phyloP scores from a whole-genome alignment of 1,140 invertebrate genomes.

The Trigoniulus corallinus region DNA sequence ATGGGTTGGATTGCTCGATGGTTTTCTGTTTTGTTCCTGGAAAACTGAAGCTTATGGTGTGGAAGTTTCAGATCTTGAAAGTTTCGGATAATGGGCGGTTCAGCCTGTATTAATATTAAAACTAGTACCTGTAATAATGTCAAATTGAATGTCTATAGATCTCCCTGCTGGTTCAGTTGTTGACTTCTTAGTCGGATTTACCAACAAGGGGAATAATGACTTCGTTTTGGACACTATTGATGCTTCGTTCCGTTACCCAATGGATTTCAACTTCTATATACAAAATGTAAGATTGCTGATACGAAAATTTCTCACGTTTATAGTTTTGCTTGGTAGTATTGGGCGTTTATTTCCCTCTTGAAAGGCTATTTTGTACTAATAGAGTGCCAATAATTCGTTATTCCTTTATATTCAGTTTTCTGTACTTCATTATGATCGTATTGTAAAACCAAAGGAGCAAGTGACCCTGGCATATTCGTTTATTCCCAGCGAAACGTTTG shows the following conservation, averaged over 20 bases:
- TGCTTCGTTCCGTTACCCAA: slow-evolving; percentile 93
- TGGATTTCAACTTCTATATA: slow-evolving; percentile 96
- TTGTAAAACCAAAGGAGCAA: slow-evolving; percentile 79
- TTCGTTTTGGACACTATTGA: slow-evolving; percentile 86
- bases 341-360: too few species aligned
- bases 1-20: too few species aligned
- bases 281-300: slow-evolving; percentile 79
- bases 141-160: too few species aligned
- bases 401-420: slow-evolving; percentile 44
- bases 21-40: too few species aligned
- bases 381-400: neutral
- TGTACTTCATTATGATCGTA: slow-evolving; percentile 66
- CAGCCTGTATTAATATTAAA: too few species aligned
- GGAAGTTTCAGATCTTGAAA: too few species aligned
- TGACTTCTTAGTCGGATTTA: slow-evolving; percentile 90
- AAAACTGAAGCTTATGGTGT: too few species aligned
- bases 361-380: neutral
- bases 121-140: too few species aligned
- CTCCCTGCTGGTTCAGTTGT: slow-evolving; percentile 79
- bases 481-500: slow-evolving; percentile 83
- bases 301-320: too few species aligned
- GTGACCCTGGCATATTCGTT: slow-evolving; percentile 92
- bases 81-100: too few species aligned
- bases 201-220: slow-evolving; percentile 79
- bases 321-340: too few species aligned